Conservation (phyloP, 2,113 vertebrate species). For the Glaucomys volans region DNA sequence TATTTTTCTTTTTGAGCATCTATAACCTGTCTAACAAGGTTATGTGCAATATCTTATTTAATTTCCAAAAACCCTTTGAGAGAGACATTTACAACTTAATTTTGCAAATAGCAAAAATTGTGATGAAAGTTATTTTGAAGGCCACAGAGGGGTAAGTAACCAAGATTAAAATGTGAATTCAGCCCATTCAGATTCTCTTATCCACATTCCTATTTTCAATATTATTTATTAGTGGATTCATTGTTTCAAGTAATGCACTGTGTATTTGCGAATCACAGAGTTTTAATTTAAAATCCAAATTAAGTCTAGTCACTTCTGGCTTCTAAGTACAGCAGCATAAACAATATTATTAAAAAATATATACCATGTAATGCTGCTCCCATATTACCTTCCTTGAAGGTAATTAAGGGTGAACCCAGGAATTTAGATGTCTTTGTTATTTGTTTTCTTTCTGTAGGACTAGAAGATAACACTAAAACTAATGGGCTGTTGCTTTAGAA, state of each 20-base stretch:
- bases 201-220: not conserved
- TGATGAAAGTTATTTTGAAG: not conserved
- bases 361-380: not conserved
- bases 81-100: not conserved
- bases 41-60: not conserved
- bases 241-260: not conserved
- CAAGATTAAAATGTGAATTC: not conserved
- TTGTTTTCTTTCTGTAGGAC: not conserved
- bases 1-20: not conserved
- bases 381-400: not conserved
- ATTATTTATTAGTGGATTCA: not conserved
- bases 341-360: not conserved
- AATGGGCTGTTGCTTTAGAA: not conserved
- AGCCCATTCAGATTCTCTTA: not conserved
- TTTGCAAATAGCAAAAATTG: not conserved
- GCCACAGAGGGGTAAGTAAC: not conserved
- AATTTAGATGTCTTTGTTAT: not conserved
- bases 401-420: not conserved
- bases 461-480: not conserved
- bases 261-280: not conserved
- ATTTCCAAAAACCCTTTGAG: not conserved
- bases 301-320: not conserved
- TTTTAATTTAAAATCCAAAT: not conserved
- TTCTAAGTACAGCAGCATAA: not conserved
- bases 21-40: not conserved